These are phyloP conservation scores for Camponotus floridanus DNA, from an alignment of 1,140 invertebrate species.

Conservation along the genomic window DNA sequence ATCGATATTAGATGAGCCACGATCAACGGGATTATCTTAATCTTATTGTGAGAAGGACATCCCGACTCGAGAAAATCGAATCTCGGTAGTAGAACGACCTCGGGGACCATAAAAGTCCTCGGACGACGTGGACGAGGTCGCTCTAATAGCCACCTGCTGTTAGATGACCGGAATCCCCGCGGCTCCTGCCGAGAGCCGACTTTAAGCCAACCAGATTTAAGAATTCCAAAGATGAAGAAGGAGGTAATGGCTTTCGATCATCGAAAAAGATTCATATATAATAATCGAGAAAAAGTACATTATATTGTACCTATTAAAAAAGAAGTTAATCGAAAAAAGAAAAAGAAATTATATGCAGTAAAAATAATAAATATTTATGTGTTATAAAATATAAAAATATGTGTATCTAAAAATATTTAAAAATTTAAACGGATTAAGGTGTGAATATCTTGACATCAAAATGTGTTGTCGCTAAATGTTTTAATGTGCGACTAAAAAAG, in stretches of 20 bases:
- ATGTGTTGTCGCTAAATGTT: background rate
- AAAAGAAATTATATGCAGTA: background rate
- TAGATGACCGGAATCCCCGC: constrained; percentile 61
- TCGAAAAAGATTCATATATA: constrained; percentile 13
- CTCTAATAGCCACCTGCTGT: constrained; percentile 75
- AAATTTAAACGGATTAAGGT: too few relatives aligned
- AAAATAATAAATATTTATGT: background rate
- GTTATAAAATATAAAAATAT: too few relatives aligned
- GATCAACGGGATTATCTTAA: constrained; percentile 68
- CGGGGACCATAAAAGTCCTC: constrained; percentile 60
- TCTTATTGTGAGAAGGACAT: constrained; percentile 20
- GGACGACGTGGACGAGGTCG: constrained; percentile 29
- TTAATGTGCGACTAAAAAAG: constrained; percentile 28
- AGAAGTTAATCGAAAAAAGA: background rate
- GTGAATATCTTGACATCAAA: too few relatives aligned
- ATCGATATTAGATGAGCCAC: constrained; percentile 33
- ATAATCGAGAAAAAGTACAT: background rate
- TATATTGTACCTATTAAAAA: background rate
- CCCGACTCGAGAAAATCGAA: constrained; percentile 68
- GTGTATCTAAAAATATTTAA: background rate
- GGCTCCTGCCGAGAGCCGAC: constrained; percentile 55
- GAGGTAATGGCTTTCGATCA: constrained; percentile 40
- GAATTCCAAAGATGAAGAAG: constrained; percentile 6
- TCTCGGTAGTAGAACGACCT: constrained; percentile 38
- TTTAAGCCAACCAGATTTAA: constrained; percentile 64